These are phyloP conservation scores for Serranus cabrilla DNA, from an alignment of 2,797 vertebrate genomes.

Conservation along the genomic window DNA sequence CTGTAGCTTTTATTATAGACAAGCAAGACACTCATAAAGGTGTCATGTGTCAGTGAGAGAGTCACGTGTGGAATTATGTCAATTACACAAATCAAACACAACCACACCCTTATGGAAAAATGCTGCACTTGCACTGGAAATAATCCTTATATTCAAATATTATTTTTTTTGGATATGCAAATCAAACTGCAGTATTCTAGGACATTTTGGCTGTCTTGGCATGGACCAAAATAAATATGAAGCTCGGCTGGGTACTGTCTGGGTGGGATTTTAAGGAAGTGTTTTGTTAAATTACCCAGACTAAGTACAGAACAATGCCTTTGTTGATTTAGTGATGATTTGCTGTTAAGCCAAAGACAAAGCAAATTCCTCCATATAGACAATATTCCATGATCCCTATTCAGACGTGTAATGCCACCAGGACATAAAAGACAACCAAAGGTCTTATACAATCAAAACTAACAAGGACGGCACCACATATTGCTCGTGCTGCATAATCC, in stretches of 20 bases:
- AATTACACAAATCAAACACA: not conserved
- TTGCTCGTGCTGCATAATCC: conserved; percentile 58
- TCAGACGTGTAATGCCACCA: conserved; percentile 60
- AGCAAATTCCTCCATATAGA: conserved; percentile 54
- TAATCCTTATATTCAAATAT: not conserved
- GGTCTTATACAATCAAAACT: conserved; percentile 63
- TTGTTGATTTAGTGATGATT: conserved; percentile 64
- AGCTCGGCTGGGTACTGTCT: conserved; percentile 14
- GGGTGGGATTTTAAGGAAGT: conserved; percentile 56
- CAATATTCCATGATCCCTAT: conserved; percentile 62
- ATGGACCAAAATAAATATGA: conserved; percentile 7
- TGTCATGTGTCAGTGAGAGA: not conserved
- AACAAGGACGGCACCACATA: conserved; percentile 44
- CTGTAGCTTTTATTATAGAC: not conserved
- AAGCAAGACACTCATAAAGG: not conserved
- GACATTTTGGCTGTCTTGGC: not conserved
- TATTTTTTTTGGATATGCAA: not conserved
- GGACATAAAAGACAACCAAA: conserved; percentile 58
- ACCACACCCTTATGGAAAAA: not conserved
- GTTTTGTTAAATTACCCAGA: conserved; percentile 49
- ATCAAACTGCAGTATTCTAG: not conserved
- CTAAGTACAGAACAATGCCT: conserved; percentile 59
- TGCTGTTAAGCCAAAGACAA: conserved; percentile 68
- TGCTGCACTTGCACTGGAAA: too few species aligned
- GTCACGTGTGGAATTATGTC: not conserved